Evolutionary conservation across 2,113 vertebrate genomes (phyloP), one percentile per base, ranked within the genome.

Genomic region (Hippopotamus amphibius): DNA sequence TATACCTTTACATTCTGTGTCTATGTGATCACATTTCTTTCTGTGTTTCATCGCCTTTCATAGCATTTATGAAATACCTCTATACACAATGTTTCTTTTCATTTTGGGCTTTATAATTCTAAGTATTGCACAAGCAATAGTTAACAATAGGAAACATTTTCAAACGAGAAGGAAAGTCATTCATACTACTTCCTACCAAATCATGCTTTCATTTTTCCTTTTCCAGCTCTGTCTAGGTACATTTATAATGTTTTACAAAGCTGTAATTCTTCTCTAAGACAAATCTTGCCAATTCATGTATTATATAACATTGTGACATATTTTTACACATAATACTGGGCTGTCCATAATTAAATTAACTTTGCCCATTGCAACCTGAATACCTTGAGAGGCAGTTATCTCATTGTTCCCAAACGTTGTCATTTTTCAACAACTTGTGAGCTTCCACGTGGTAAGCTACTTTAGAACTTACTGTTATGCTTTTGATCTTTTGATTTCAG

Each of bases 401-500:
- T 91, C 65, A 91, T 76, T 90, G 46, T 93, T 85, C 59, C 59
- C 33, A 65, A 63, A 83, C 37, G 33, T n/a, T 63, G 16, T 37
- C 22, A 65, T 11, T 37, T 24, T 30, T 66, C 19, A 22, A 57
- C n/a, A 76, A 61, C 16, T 90, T 81, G 57, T 55, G 80, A 86
- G 19, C 41, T 89, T 66, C 53, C 3, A 68, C 33, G 50, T 59
- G 46, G 24, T 77, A 63, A 85, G 65, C 11, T 33, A 82, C 68
- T 81, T 96, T 68, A 46, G 57, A 90, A 43, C 13, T 63, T 84
- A 48, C 14, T 88, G 5, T 50, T 55, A 30, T 9, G 12, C 2
- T 76, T 96, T 97, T 50, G 30, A 81, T 50, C 19, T 68, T 37
- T 37, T 37, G 37, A 19, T 50, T 24, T 92, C 93, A 93, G 72